phyloP scores from a whole-genome alignment of 2,113 vertebrate genomes.

The Anas platyrhynchos region DNA sequence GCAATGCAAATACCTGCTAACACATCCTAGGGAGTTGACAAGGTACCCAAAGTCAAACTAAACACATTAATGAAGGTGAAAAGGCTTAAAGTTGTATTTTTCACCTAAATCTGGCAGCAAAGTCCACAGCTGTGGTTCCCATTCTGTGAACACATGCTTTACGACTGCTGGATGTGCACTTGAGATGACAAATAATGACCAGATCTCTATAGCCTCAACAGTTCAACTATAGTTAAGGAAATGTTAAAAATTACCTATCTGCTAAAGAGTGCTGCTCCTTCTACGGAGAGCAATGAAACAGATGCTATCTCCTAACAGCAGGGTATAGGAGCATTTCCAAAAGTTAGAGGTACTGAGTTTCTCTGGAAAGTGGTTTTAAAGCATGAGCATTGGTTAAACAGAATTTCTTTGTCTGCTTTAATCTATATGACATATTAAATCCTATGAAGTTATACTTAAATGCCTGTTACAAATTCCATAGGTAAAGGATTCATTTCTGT shows the following conservation, averaged over 20 bases:
- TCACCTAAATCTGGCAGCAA: neutral
- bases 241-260: neutral
- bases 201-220: neutral
- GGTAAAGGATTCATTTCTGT: neutral
- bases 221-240: neutral
- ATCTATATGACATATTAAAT: neutral
- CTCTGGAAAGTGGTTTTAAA: neutral
- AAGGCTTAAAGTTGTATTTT: neutral
- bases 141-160: neutral
- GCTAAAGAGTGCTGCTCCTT: neutral
- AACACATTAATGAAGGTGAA: neutral
- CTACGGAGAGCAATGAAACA: neutral
- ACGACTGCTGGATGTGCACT: neutral
- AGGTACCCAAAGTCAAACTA: neutral
- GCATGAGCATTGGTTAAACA: neutral
- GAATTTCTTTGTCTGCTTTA: neutral
- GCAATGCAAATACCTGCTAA: neutral
- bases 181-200: neutral
- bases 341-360: neutral
- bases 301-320: neutral
- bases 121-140: neutral
- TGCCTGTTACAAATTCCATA: neutral
- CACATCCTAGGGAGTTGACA: neutral
- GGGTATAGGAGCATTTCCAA: neutral
- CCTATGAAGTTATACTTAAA: neutral